Percentiles rank a stretch among this genome's conserved stretches.
Conservation (phyloP, 2,113 vertebrate genomes). For the Edolisoma coerulescens region DNA sequence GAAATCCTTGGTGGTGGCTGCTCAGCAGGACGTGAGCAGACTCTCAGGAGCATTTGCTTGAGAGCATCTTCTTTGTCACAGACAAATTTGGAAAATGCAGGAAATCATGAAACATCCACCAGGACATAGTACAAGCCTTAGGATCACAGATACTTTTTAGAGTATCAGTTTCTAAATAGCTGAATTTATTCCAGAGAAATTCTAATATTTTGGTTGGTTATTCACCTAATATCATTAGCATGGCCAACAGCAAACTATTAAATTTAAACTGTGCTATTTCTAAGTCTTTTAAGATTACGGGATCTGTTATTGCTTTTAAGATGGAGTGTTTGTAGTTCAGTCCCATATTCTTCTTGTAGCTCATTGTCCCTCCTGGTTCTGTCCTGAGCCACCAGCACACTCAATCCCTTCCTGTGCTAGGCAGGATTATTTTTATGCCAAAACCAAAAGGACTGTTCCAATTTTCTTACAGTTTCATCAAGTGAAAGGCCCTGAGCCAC, state of each 20-base stretch:
- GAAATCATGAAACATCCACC: not conserved
- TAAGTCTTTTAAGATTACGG: not conserved
- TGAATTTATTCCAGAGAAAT: not conserved
- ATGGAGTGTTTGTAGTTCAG: not conserved
- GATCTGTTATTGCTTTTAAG: not conserved
- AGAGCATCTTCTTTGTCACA: not conserved
- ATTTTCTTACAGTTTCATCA: not conserved
- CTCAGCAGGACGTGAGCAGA: accelerated
- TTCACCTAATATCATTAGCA: not conserved
- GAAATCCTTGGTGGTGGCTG: not conserved
- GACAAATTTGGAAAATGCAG: not conserved
- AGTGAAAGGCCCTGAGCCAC: not conserved
- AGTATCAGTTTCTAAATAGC: not conserved
- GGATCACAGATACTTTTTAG: not conserved
- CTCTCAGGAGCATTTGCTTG: not conserved
- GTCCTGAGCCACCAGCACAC: not conserved
- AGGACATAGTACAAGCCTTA: not conserved
- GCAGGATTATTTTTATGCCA: not conserved
- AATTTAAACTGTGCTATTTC: not conserved
- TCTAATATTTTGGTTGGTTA: not conserved
- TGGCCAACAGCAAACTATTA: not conserved
- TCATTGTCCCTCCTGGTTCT: not conserved
- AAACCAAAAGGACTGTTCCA: not conserved
- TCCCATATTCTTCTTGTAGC: not conserved
- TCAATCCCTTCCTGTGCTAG: not conserved